Conservation (phyloP, 2,888 invertebrate genomes). For the Dromius quadrimaculatus region DNA sequence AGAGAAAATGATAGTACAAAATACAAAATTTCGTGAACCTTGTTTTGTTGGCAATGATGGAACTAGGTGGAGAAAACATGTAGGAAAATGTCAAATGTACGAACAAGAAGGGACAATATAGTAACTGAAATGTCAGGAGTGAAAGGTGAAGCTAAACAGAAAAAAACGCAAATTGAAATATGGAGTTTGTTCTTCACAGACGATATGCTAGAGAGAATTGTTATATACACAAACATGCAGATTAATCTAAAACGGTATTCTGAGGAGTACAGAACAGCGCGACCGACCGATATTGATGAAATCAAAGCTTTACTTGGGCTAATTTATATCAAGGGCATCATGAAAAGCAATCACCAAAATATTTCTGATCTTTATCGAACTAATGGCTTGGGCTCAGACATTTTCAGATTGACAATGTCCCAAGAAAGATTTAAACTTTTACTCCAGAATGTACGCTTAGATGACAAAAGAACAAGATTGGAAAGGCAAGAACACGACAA, state of each 20-base stretch:
- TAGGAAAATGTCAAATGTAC: neutral
- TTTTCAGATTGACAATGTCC: conserved; percentile 3
- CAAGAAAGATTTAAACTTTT: conserved; percentile 6
- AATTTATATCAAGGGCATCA: neutral
- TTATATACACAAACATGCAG: neutral
- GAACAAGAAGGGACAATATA: neutral
- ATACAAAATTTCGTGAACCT: neutral
- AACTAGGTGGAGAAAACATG: neutral
- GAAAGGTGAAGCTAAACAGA: neutral
- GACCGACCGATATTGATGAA: conserved; percentile 1
- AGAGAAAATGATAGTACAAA: too few relatives aligned
- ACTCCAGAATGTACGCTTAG: conserved; percentile 1
- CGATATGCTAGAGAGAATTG: neutral
- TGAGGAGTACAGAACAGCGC: neutral
- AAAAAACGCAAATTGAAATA: neutral
- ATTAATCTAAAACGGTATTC: neutral
- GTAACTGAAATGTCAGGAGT: neutral
- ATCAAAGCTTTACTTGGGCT: neutral
- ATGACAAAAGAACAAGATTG: conserved; percentile 5
- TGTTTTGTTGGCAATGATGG: neutral
- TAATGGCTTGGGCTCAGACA: neutral
- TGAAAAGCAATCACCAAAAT: conserved; percentile 2
- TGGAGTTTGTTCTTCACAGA: neutral
- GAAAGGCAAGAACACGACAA: neutral
- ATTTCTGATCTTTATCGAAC: neutral